A percentile compares a stretch with the other conserved stretches of the same genome.
phyloP scores from a whole-genome alignment of 2,888 invertebrate species.

The Camponotus fellah region DNA sequence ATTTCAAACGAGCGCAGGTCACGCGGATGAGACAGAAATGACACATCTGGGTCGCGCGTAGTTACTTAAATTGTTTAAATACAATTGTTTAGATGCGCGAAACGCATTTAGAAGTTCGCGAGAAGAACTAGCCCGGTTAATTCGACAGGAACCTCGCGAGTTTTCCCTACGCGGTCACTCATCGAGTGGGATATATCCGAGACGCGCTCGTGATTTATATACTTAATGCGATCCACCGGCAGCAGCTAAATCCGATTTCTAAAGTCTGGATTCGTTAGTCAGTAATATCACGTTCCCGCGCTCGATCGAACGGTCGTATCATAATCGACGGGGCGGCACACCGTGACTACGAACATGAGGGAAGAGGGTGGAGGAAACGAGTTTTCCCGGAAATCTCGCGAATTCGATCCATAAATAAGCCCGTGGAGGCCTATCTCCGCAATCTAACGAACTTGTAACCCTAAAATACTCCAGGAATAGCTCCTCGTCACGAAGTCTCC shows the following conservation, averaged over 20 bases:
- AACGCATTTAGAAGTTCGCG: background rate
- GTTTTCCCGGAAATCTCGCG: conserved; percentile 75
- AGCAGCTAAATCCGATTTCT: conserved; percentile 46
- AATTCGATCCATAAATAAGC: conserved; percentile 77
- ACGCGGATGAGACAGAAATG: background rate
- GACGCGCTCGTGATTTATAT: conserved; percentile 43
- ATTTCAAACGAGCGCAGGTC: background rate
- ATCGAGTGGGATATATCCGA: background rate
- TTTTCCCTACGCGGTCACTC: conserved; percentile 1
- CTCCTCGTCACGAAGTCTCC: conserved; percentile 75
- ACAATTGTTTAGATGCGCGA: background rate
- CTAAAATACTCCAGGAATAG: conserved; percentile 76
- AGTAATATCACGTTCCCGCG: conserved; percentile 48
- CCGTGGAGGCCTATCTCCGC: conserved; percentile 72
- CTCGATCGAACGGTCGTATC: conserved; percentile 62
- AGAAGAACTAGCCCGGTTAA: too few species aligned
- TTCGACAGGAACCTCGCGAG: background rate
- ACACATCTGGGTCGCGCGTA: background rate
- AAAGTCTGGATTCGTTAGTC: conserved; percentile 47
- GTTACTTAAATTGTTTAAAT: background rate
- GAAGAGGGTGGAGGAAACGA: conserved; percentile 51
- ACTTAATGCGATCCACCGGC: conserved; percentile 19
- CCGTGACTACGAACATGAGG: conserved; percentile 46
- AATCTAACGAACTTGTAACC: conserved; percentile 76
- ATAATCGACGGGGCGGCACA: conserved; percentile 49